phyloP scores from a whole-genome alignment of 2,888 invertebrate species.

The Himalopsyche kuldschensis region DNA sequence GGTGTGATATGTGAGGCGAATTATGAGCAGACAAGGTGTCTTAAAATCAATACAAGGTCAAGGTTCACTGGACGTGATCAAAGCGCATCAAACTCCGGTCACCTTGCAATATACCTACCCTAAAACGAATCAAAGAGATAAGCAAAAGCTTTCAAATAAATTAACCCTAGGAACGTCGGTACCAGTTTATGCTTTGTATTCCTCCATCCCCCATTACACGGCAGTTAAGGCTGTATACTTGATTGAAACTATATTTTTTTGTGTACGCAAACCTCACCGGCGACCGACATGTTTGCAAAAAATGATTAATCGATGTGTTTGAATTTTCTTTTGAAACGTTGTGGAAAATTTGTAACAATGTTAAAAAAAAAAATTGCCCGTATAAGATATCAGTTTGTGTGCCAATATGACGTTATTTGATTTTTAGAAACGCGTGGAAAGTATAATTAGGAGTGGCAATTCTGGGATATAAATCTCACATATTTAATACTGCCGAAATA shows the following conservation, averaged over 20 bases:
- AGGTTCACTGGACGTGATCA: neutral
- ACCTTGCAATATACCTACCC: neutral
- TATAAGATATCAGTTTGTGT: too few species aligned
- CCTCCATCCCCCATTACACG: neutral
- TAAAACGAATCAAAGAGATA: neutral
- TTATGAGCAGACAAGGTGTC: too few species aligned
- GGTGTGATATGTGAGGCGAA: too few species aligned
- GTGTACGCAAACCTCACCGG: neutral
- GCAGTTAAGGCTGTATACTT: neutral
- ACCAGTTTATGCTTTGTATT: neutral
- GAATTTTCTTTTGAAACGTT: neutral
- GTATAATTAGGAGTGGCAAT: too few species aligned
- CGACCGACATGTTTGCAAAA: neutral
- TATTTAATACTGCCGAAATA: too few species aligned
- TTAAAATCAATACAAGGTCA: neutral
- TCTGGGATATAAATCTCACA: too few species aligned
- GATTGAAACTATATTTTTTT: neutral
- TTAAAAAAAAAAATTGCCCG: neutral
- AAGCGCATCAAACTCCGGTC: neutral
- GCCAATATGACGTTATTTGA: too few species aligned
- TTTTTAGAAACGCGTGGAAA: too few species aligned
- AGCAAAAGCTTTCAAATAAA: neutral
- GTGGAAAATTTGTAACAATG: neutral
- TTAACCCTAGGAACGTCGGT: neutral
- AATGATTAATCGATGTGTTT: neutral